Conservation (phyloP, 2,113 vertebrate species). For the Hymenochirus boettgeri region DNA sequence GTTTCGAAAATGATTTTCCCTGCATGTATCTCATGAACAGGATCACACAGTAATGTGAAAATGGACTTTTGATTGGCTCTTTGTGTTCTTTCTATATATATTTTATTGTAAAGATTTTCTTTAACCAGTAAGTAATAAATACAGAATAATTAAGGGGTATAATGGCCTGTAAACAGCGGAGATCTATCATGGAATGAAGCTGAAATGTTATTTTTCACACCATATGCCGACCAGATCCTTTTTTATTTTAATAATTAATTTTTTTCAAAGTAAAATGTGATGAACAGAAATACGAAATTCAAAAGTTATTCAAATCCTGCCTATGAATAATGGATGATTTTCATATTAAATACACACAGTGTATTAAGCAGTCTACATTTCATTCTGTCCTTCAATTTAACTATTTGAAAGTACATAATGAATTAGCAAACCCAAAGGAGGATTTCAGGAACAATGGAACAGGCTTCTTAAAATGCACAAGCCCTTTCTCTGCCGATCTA, state of each 20-base stretch:
- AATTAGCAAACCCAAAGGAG: conserved; percentile 65
- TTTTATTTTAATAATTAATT: conserved; percentile 82
- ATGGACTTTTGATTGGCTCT: no score
- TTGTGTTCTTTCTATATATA: no score
- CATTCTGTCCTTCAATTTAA: conserved; percentile 70
- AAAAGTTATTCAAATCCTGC: conserved; percentile 74
- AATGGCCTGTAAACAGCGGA: no score
- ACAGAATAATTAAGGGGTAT: no score
- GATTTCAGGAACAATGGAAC: conserved; percentile 66
- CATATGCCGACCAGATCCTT: conserved; percentile 72
- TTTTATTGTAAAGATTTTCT: no score
- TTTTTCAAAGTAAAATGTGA: conserved; percentile 74
- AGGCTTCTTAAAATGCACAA: conserved; percentile 65
- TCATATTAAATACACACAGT: conserved; percentile 82
- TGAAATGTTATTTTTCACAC: conserved; percentile 50
- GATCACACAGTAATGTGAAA: no score
- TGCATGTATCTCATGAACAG: no score
- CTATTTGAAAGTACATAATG: conserved; percentile 70
- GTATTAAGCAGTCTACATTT: conserved; percentile 72
- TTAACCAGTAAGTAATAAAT: no score
- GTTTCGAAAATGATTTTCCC: no score
- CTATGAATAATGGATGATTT: conserved; percentile 80
- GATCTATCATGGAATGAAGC: no score
- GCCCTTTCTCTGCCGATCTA: conserved; percentile 54
- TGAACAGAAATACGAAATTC: conserved; percentile 71